Conservation (phyloP, 2,113 vertebrate genomes). For the Ptilorrhoa leucosticta region DNA sequence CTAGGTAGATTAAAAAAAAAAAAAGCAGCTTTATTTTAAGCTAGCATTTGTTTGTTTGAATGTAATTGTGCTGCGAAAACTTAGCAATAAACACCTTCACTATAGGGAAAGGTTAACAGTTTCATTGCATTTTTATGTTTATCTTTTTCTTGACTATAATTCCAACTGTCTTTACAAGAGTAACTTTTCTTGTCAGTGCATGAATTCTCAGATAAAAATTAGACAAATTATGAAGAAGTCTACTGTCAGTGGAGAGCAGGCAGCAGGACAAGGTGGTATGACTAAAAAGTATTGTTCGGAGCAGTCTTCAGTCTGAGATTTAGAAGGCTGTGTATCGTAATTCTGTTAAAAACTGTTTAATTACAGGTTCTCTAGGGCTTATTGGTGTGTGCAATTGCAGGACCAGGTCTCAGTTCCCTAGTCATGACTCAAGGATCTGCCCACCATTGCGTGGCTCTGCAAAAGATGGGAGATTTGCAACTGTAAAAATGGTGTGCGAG, state of each 20-base stretch:
- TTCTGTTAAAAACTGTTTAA: not conserved
- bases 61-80: conserved; percentile 39
- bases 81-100: conserved; percentile 46
- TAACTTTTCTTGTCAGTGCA: conserved; percentile 47
- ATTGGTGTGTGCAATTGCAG: not conserved
- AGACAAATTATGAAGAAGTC: conserved; percentile 36
- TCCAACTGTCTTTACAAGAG: conserved; percentile 36
- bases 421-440: not conserved
- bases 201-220: conserved; percentile 47
- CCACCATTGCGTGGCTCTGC: not conserved
- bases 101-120: conserved; percentile 61
- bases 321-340: not conserved
- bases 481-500: not conserved
- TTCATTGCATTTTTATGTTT: conserved; percentile 65
- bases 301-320: not conserved
- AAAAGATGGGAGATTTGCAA: not conserved
- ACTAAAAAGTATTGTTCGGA: not conserved
- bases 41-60: conserved; percentile 27
- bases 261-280: not conserved
- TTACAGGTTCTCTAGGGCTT: not conserved
- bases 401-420: not conserved
- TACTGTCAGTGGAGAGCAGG: not conserved
- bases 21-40: not conserved
- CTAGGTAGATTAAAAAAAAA: not conserved
- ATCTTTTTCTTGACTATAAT: conserved; percentile 56